These are phyloP conservation scores for Stramonita haemastoma DNA, from an alignment of 2,888 invertebrate species.

Conservation along the genomic window DNA sequence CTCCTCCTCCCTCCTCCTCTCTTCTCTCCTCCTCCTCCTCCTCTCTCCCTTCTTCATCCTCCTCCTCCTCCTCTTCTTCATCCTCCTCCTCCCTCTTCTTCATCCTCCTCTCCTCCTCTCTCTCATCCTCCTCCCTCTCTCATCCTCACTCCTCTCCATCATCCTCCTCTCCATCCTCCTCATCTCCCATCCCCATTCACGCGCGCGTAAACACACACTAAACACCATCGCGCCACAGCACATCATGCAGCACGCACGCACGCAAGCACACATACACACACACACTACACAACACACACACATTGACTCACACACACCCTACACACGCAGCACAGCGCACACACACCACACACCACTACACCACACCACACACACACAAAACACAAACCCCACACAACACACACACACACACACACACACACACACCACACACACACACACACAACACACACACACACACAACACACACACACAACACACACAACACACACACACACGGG, in stretches of 20 bases:
- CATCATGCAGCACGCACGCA: too few relatives aligned
- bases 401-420: not conserved
- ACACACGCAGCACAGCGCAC: too few relatives aligned
- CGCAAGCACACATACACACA: too few relatives aligned
- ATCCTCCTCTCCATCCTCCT: not conserved
- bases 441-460: conserved; percentile 17
- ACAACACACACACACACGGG: conserved; percentile 1
- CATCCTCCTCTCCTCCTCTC: not conserved
- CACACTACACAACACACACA: too few relatives aligned
- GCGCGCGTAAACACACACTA: not conserved
- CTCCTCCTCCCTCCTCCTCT: not conserved
- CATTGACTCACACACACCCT: too few relatives aligned
- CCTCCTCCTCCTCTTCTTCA: not conserved
- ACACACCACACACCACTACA: too few relatives aligned
- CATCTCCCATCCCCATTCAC: not conserved
- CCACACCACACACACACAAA: too few relatives aligned
- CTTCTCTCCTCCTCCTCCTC: not conserved
- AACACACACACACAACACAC: conserved; percentile 13
- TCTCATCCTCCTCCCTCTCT: not conserved
- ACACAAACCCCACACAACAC: too few relatives aligned
- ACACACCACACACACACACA: not conserved
- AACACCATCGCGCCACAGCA: too few relatives aligned
- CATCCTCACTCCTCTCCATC: not conserved
- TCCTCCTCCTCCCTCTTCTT: not conserved
- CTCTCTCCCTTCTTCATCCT: not conserved